A percentile compares a stretch with the other conserved stretches of the same genome.
Conservation (phyloP, 2,113 vertebrate species). For the Ammodytes dubius region DNA sequence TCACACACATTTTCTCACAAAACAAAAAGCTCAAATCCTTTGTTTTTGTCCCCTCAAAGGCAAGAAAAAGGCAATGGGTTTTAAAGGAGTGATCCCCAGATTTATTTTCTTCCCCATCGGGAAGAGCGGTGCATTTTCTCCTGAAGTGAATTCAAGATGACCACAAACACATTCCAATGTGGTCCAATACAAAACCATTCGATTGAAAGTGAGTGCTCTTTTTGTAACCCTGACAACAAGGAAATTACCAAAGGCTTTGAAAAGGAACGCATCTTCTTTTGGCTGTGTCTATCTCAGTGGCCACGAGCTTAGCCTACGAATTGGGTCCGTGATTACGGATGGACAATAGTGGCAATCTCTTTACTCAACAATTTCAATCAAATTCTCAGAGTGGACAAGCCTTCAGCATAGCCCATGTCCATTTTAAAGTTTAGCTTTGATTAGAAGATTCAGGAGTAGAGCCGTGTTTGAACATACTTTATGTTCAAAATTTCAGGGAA, state of each 20-base stretch:
- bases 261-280: conserved; percentile 39
- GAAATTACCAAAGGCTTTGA: conserved; percentile 52
- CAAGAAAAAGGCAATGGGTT: conserved; percentile 72
- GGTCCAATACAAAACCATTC: conserved; percentile 49
- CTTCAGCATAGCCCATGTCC: conserved; percentile 16
- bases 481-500: conserved; percentile 17
- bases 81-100: conserved; percentile 76
- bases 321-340: conserved; percentile 53
- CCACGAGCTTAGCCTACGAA: conserved; percentile 62
- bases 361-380: conserved; percentile 47
- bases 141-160: conserved; percentile 71
- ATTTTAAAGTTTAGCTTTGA: background rate
- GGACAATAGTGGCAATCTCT: conserved; percentile 54
- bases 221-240: conserved; percentile 60
- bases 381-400: conserved; percentile 15
- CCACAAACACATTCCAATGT: conserved; percentile 74
- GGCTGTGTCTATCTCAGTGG: conserved; percentile 46
- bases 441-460: conserved; percentile 26
- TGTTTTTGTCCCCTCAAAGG: conserved; percentile 76
- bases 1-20: conserved; percentile 53
- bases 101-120: conserved; percentile 61
- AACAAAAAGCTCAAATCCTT: conserved; percentile 73
- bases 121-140: conserved; percentile 53
- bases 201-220: conserved; percentile 62
- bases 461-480: conserved; percentile 6